Base-by-base conservation (phyloP, 2,797 vertebrate species). In the Carduelis carduelis region DNA sequence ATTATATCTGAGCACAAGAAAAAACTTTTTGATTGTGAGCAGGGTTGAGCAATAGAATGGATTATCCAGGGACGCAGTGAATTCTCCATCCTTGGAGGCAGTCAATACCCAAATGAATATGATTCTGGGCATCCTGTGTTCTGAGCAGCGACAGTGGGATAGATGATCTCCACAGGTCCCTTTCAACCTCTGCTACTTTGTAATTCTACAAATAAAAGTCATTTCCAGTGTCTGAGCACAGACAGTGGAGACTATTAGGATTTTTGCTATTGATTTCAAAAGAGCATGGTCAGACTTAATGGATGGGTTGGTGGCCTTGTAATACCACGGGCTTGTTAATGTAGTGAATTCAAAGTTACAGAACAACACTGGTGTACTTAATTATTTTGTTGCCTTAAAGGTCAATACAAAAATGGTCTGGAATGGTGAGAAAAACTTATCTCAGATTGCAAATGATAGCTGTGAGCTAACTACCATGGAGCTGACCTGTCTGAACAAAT, bases 371-470 rank as follows among this genome's bases (percentile, higher is more conserved):
- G 28, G 6, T 86, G 69, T 34, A 41, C 12, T 88, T 95, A 83
- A 90, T 91, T 89, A 81, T 72, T 74, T 68, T 84, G 37, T 75
- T 93, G 30, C 52, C 79, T 91, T 83, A 94, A 94, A 92, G 85
- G 80, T 94, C 87, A 93, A 66, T 17, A 41, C 10, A 90, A 88
- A 95, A 91, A 77, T 37, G 17, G 22, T 57, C 71, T 80, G 60
- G 80, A 87, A 94, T 34, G 18, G 20, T 77, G 21, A 94, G 39
- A 70, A 93, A 93, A 90, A 32, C 28, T 74, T 59, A 76, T 24
- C 63, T 64, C 49, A 84, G 46, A 66, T 24, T 89, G 32, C 39
- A 85, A 81, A 85, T 66, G 22, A 75, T 57, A 83, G 24, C 41
- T 87, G 32, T 44, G 52, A 88, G 13, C 74, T 79, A 69, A 80